These are phyloP conservation scores for Drepana falcataria DNA, from an alignment of 2,888 invertebrate genomes.

Conservation along the genomic window DNA sequence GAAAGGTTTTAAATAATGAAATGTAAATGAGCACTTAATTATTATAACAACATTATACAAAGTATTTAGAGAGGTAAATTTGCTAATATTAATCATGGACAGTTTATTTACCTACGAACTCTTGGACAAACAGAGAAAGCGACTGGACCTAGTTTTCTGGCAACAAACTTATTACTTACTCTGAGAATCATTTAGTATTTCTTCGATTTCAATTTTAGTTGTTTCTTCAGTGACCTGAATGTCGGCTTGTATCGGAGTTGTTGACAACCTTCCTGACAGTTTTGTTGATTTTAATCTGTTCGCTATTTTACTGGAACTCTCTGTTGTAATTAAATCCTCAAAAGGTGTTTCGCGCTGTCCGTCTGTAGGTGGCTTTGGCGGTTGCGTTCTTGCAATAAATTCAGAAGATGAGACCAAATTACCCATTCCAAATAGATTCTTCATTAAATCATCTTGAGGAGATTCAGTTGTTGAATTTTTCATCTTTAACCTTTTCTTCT, in stretches of 20 bases:
- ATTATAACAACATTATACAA: too few relatives aligned
- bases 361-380: slow-evolving; percentile 28
- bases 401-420: slow-evolving; percentile 64
- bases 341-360: slow-evolving; percentile 34
- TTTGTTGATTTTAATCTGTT: slow-evolving; percentile 22
- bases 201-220: slow-evolving; percentile 82
- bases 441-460: slow-evolving; percentile 47
- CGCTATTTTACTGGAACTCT: slow-evolving; percentile 28
- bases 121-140: too few relatives aligned
- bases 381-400: slow-evolving; percentile 54
- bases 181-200: slow-evolving; percentile 81
- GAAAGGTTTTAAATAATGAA: too few relatives aligned
- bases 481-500: slow-evolving; percentile 56
- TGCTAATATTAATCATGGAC: too few relatives aligned
- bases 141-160: too few relatives aligned
- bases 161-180: slow-evolving; percentile 39
- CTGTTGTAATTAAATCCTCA: slow-evolving; percentile 57
- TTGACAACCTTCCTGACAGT: slow-evolving; percentile 20
- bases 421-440: slow-evolving; percentile 52
- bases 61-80: too few relatives aligned
- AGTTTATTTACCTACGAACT: too few relatives aligned
- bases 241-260: slow-evolving; percentile 19
- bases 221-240: slow-evolving; percentile 49
- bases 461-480: slow-evolving; percentile 57
- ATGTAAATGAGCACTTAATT: too few relatives aligned